Conservation (phyloP, 2,113 vertebrate genomes). For the Ancistrus triradiatus region DNA sequence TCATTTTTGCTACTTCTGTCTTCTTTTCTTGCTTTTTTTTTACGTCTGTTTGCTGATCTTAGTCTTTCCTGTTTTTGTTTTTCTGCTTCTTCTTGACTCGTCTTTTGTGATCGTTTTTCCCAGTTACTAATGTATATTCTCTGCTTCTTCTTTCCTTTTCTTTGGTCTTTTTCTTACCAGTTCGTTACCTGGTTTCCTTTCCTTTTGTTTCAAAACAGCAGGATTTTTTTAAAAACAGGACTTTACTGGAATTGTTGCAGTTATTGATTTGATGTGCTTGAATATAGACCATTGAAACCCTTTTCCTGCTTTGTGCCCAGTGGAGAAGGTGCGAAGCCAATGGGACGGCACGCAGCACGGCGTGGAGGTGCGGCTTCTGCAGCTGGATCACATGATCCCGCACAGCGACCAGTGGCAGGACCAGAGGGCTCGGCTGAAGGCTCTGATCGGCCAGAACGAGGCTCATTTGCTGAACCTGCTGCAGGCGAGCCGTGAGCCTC, state of each 20-base stretch:
- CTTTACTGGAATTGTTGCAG: not conserved
- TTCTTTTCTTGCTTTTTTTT: not conserved
- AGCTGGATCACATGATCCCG: slow-evolving; percentile 82
- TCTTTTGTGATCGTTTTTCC: too few species aligned
- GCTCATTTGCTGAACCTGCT: slow-evolving; percentile 73
- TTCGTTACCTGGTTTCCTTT: not conserved
- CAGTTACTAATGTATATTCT: too few species aligned
- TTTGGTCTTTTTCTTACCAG: too few species aligned
- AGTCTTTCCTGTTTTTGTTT: too few species aligned
- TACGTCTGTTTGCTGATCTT: not conserved
- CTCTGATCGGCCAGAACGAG: slow-evolving; percentile 79
- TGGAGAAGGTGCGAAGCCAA: slow-evolving; percentile 86
- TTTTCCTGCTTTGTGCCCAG: slow-evolving; percentile 57
- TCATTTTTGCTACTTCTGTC: not conserved
- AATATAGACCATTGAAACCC: too few species aligned
- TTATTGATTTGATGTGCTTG: too few species aligned
- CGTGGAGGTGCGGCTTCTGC: slow-evolving; percentile 79
- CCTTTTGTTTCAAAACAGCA: not conserved
- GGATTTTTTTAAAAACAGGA: too few species aligned
- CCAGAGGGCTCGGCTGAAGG: slow-evolving; percentile 77
- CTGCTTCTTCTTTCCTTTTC: too few species aligned
- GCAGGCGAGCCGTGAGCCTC: slow-evolving; percentile 73
- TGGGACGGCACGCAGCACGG: slow-evolving; percentile 91
- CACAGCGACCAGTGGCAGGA: slow-evolving; percentile 89
- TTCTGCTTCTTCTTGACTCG: too few species aligned